Evolutionary conservation across 2,113 vertebrate species (phyloP), one percentile per base, ranked within the genome.

Genomic region (Oceanodroma tethys): DNA sequence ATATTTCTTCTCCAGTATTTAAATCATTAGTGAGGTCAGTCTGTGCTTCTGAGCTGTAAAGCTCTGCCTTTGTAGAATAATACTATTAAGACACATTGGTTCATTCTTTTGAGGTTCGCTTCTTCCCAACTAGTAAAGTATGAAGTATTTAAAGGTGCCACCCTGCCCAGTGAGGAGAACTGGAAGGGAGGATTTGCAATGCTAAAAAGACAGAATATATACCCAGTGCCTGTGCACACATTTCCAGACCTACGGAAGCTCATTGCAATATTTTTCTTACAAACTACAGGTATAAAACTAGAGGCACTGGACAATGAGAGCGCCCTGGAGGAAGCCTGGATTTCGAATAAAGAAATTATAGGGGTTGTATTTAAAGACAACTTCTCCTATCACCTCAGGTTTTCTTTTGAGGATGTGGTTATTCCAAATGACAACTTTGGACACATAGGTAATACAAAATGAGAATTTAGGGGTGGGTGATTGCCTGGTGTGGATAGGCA

Each of bases 341-440:
- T 97, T 32, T 96, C 94, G 2, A 63, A 99, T 17, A 18, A 81
- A 0, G 96, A 96, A 17, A 97, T 90, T 2, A 95, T 98, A 9
- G 99, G 99, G 3, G 98, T 99, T 80, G 98, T 99, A 2, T 99
- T 99, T 95, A 89, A 98, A 78, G 98, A 98, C 94, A 96, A 96
- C 60, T 98, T 98, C n/a, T 98, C 98, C 8, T 99, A 99, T 93
- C 96, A 88, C 30, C 98, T 99, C 21, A 98, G 99, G 71, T 99
- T 99, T 96, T 95, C 98, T 1, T 21, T 43, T 52, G 36, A 4
- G 36, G 62, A 95, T 2, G 89, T 98, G 62, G 59, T 94, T 10
- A 81, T 96, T 20, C 98, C 99, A 68, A 98, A 98, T 19, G 98
- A 98, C 34, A 97, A 98, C 87, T 93, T 98, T 1, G 98, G 98